Conservation (phyloP, 2,113 vertebrate genomes). For the Diadophis punctatus region DNA sequence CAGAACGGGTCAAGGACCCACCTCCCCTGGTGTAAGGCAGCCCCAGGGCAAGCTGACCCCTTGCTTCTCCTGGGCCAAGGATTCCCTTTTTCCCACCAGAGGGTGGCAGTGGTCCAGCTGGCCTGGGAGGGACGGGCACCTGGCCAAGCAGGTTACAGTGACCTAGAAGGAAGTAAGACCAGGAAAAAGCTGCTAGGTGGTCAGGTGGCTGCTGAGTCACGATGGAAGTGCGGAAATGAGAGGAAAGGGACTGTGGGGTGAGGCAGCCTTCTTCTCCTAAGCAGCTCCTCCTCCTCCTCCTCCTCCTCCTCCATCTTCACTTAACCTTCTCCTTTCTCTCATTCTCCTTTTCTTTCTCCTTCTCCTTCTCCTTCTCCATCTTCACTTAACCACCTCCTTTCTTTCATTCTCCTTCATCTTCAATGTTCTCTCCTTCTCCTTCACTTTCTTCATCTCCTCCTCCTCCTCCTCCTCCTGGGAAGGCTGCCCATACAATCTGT, state of each 20-base stretch:
- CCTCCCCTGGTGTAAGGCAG: background rate
- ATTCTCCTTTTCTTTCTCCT: background rate
- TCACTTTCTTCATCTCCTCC: background rate
- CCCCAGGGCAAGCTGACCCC: background rate
- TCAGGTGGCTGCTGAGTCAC: background rate
- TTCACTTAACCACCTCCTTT: background rate
- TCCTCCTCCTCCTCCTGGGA: background rate
- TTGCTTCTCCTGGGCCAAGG: background rate
- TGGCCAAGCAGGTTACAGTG: background rate
- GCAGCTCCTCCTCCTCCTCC: background rate
- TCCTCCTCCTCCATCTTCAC: background rate
- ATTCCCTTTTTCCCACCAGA: background rate
- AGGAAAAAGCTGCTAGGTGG: background rate
- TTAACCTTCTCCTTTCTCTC: background rate
- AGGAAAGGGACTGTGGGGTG: background rate
- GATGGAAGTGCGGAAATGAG: no score
- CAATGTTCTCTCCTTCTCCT: background rate
- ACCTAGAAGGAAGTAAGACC: constrained; percentile 3
- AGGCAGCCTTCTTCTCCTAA: no score
- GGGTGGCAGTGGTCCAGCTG: accelerated
- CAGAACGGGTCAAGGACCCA: background rate
- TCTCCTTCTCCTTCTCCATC: no score
- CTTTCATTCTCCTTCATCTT: background rate
- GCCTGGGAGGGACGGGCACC: background rate
- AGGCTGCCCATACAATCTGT: background rate